Percentiles rank a stretch among this genome's conserved stretches.
These are phyloP conservation scores for Poeciliopsis occidentalis DNA, from an alignment of 2,113 vertebrate genomes.

Conservation along the genomic window DNA sequence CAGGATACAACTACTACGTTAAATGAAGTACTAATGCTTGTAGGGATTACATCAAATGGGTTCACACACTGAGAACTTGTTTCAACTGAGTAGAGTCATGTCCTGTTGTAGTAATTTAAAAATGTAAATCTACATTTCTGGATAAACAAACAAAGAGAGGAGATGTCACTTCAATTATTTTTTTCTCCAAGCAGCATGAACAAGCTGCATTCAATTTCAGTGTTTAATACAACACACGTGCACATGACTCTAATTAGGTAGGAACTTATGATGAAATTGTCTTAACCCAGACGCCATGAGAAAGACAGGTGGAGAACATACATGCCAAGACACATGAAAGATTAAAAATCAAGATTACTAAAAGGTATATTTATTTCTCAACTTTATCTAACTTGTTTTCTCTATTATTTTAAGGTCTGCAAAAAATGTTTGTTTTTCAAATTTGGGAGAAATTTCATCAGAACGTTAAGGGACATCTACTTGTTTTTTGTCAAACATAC, in stretches of 20 bases:
- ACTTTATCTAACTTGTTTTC: too few relatives aligned
- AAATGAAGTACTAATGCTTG: constrained; percentile 82
- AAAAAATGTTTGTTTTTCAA: too few relatives aligned
- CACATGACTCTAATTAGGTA: neutral
- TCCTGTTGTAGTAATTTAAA: neutral
- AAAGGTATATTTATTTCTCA: too few relatives aligned
- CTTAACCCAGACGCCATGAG: neutral
- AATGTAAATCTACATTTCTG: neutral
- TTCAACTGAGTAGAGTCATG: constrained; percentile 1
- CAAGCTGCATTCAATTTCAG: neutral
- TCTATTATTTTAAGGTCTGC: too few relatives aligned
- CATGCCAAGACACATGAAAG: too few relatives aligned
- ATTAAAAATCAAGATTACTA: too few relatives aligned
- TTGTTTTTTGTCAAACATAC: too few relatives aligned
- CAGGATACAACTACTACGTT: constrained; percentile 77
- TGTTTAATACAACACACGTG: neutral
- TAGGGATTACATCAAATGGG: constrained; percentile 58
- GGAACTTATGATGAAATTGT: neutral
- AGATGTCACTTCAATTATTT: too few relatives aligned
- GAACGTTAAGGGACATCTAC: too few relatives aligned
- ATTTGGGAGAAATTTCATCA: too few relatives aligned
- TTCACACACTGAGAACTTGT: constrained; percentile 46
- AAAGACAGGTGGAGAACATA: too few relatives aligned
- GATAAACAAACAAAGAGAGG: neutral
- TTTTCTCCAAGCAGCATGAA: neutral